Base-by-base conservation (phyloP, 2,888 invertebrate species). In the Tigriopus californicus region DNA sequence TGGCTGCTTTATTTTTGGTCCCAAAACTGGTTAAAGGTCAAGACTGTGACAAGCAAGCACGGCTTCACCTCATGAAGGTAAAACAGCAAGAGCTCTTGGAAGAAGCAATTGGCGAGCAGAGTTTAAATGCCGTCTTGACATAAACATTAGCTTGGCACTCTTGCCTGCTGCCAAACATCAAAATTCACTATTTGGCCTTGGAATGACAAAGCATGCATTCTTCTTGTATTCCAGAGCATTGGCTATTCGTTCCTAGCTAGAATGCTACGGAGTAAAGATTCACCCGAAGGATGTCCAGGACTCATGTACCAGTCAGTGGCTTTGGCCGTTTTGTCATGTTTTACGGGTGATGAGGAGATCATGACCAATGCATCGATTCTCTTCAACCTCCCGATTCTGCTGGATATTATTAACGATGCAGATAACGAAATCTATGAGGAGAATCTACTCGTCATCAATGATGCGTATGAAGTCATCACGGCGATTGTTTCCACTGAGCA, bases 301-400 rank as follows among this genome's bases (percentile, higher is more conserved):
- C 78, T 84, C 61, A 83, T 91, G 42, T 92, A 88, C 75, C 90
- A 89, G 73, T 88, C 89, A 11, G 83, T 92, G 49, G 90, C 90
- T 0, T 73, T 92, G 46, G 87, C 86, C 8, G 81, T 92, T 60
- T 75, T 92, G 42, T 85, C 89, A 1, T 82, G 84, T 61, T 88
- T 92, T 72, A 88, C 87, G 67, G 79, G 80, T 66, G 85, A 86
- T 69, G 78, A 83, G 64, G 82, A 83, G 67, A 70, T 90, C 62
- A 59, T 59, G 59, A 59, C 59, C n/a, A 15, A 59, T 68, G 81
- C 83, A 40, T 86, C 88, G 67, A 84, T 89, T 80, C 76, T 88
- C 55, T 80, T 79, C 47, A 83, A 85, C 66, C 81, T 88, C 65
- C 85, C 87, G 15, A 82, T 85, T 1, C 80, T 90, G 66, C 72